Percentiles rank a stretch among this genome's conserved stretches.
Conservation (phyloP, 2,797 vertebrate species). For the Danio aesculapii region DNA sequence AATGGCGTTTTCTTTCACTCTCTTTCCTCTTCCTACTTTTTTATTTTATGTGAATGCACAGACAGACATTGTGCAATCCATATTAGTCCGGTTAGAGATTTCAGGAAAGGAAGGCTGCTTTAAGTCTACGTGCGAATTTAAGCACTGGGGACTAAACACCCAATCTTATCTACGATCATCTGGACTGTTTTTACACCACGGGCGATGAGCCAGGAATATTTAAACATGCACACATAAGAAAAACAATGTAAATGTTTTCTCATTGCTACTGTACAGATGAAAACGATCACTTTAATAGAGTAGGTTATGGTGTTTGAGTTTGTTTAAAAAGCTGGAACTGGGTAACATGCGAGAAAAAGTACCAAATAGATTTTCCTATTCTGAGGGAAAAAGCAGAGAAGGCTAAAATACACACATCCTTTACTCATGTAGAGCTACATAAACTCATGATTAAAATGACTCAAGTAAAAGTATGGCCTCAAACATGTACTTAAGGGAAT, state of each 20-base stretch:
- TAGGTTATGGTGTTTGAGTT: conserved; percentile 29
- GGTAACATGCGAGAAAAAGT: conserved; percentile 69
- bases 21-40: conserved; percentile 18
- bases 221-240: conserved; percentile 21
- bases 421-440: too few relatives aligned
- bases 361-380: neutral
- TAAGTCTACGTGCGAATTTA: neutral
- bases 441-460: too few relatives aligned
- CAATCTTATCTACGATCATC: conserved; percentile 25
- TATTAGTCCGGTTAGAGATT: neutral
- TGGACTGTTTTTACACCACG: conserved; percentile 59
- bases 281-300: conserved; percentile 52
- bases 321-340: conserved; percentile 71
- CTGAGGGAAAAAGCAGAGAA: conserved; percentile 18
- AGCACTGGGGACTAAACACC: neutral
- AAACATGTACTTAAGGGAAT: too few relatives aligned
- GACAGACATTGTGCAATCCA: neutral
- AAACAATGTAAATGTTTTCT: conserved; percentile 3
- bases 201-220: conserved; percentile 42
- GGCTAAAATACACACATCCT: too few relatives aligned
- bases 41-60: neutral
- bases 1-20: conserved; percentile 15
- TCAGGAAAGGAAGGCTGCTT: neutral
- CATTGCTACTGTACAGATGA: conserved; percentile 49
- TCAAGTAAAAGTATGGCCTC: too few relatives aligned